Conservation (phyloP, 1,140 invertebrate species). For the Drosophila murphyi region DNA sequence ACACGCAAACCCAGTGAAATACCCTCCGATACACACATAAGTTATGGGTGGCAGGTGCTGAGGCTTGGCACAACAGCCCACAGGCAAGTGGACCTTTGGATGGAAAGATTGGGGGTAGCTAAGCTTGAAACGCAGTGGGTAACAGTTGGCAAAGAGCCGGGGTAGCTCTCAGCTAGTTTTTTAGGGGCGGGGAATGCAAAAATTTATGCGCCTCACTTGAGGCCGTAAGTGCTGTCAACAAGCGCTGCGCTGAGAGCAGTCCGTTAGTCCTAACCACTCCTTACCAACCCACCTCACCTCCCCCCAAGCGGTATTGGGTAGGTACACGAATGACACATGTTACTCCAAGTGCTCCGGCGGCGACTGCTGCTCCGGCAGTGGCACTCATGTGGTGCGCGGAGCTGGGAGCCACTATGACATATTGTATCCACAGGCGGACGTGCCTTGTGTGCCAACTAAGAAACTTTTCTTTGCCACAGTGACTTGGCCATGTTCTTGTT, state of each 20-base stretch:
- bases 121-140: conserved; percentile 14
- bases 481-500: neutral
- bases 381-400: conserved; percentile 18
- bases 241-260: conserved; percentile 18
- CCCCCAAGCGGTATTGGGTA: neutral
- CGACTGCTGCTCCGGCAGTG: conserved; percentile 1
- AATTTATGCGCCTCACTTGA: conserved; percentile 49
- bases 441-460: conserved; percentile 64
- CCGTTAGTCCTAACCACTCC: neutral
- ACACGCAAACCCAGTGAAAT: neutral
- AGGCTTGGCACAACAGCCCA: neutral
- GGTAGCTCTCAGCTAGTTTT: neutral
- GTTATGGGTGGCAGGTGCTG: conserved; percentile 14
- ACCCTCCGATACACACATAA: neutral
- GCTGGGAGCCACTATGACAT: conserved; percentile 66
- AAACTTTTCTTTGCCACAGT: conserved; percentile 48
- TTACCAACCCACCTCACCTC: neutral
- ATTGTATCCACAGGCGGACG: conserved; percentile 79
- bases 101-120: neutral
- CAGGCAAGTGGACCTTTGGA: neutral
- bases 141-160: conserved; percentile 1
- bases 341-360: conserved; percentile 42
- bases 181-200: conserved; percentile 31
- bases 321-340: conserved; percentile 45
- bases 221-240: conserved; percentile 50